phyloP scores from a whole-genome alignment of 1,140 invertebrate genomes.

The Heterodera carotae region DNA sequence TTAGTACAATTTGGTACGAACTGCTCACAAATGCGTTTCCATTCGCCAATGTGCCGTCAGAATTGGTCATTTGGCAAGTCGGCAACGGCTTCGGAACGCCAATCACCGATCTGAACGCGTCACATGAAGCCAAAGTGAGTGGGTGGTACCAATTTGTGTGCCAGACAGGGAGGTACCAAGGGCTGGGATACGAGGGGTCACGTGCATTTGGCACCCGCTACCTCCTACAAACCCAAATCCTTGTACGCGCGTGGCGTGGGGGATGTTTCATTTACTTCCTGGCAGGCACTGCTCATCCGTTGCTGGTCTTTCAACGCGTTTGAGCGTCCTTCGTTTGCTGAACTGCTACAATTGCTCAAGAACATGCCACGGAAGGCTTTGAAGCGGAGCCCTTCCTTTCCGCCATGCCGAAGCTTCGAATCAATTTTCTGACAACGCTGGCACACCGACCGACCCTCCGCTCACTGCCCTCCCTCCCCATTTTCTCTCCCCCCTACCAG shows the following conservation, averaged over 20 bases:
- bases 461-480: background rate
- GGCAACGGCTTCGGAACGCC: constrained; percentile 94
- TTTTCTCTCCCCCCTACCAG: too few species aligned
- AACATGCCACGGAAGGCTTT: constrained; percentile 83
- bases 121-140: constrained; percentile 89
- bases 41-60: constrained; percentile 85
- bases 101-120: constrained; percentile 86
- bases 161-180: too few species aligned
- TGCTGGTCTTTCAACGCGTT: constrained; percentile 86
- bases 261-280: too few species aligned
- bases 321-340: constrained; percentile 85
- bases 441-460: background rate
- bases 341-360: constrained; percentile 81
- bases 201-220: too few species aligned
- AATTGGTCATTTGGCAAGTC: constrained; percentile 95
- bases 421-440: constrained; percentile 49
- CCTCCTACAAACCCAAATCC: too few species aligned
- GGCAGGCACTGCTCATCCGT: constrained; percentile 93
- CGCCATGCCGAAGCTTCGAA: constrained; percentile 52
- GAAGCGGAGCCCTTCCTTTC: constrained; percentile 26
- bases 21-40: constrained; percentile 93
- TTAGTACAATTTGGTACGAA: constrained; percentile 96
- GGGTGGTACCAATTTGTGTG: constrained; percentile 19
- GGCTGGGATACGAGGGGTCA: too few species aligned
- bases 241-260: too few species aligned